These are phyloP conservation scores for Danio tinwini DNA, from an alignment of 2,797 vertebrate species.

Conservation along the genomic window DNA sequence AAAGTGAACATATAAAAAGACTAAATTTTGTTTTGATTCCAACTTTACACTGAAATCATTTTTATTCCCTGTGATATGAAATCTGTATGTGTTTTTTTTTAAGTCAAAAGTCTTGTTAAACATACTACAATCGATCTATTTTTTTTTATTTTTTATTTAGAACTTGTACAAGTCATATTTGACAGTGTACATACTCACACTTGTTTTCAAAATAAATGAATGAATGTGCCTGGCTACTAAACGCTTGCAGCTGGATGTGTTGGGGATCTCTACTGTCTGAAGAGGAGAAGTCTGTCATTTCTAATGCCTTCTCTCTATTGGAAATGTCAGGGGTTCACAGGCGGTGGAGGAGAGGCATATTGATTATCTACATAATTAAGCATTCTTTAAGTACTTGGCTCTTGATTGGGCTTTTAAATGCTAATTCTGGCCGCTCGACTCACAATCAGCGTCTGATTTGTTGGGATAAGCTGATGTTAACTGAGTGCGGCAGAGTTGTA, in stretches of 20 bases:
- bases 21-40: no score
- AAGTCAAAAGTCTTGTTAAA: no score
- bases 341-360: constrained; percentile 41
- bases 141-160: no score
- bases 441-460: constrained; percentile 56
- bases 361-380: constrained; percentile 64
- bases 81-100: no score
- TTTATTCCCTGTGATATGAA: no score
- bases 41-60: no score
- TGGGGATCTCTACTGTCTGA: constrained; percentile 25
- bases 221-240: constrained; percentile 7
- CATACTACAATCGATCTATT: no score
- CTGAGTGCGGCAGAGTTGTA: constrained; percentile 27
- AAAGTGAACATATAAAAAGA: no score
- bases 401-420: constrained; percentile 69
- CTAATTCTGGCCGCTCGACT: constrained; percentile 56
- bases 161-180: no score
- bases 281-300: constrained; percentile 48
- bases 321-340: constrained; percentile 56
- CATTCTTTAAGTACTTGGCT: constrained; percentile 59
- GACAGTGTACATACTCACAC: neutral
- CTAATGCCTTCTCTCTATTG: constrained; percentile 57
- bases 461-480: constrained; percentile 48
- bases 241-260: neutral
- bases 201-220: constrained; percentile 29